Base-by-base conservation (phyloP, 2,113 vertebrate species). In the Regulus satrapa region DNA sequence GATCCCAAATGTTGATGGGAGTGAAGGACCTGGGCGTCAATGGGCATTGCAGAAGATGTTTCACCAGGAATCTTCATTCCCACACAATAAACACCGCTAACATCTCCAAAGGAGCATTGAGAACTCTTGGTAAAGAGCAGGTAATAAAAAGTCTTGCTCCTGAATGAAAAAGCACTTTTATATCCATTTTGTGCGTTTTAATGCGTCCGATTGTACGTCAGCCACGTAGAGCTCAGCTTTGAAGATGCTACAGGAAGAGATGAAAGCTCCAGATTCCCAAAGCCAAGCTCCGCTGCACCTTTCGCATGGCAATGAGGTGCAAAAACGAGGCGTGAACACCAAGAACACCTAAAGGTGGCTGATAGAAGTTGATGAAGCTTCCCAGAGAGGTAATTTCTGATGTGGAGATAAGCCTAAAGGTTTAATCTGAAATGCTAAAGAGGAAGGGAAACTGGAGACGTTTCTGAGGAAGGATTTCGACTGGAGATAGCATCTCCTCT, bases 341-440 rank as follows among this genome's bases (percentile, higher is more conserved):
- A 8, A 51, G 34, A 73, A 31, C 89, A 80, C 51, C 64, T 77
- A 45, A 40, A 92, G 73, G 83, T 56, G 87, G 34, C 29, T 80
- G 54, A 63, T 1, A 26, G 69, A 51, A 86, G 29, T 29, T 55
- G 49, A 38, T 12, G 56, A 61, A 76, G 56, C 89, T 88, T 93
- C 93, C 78, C 81, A 84, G 74, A 84, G 75, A 80, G 71, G 73
- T 74, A 76, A 92, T 40, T 83, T 74, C 66, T 92, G 89, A 93
- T 89, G 63, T n/a, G 71, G 54, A 94, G 95, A 84, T 93, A 96
- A 90, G 88, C 68, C 90, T 71, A 36, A 86, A 95, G 72, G 77
- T 81, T 96, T 94, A 84, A 90, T 94, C 86, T 84, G 85, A 92
- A 93, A 89, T 95, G 94, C 87, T 95, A 94, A 95, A 4, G 34